Percentiles rank a stretch among this genome's conserved stretches.
phyloP scores from a whole-genome alignment of 2,888 invertebrate species.

The Atrina japonica region DNA sequence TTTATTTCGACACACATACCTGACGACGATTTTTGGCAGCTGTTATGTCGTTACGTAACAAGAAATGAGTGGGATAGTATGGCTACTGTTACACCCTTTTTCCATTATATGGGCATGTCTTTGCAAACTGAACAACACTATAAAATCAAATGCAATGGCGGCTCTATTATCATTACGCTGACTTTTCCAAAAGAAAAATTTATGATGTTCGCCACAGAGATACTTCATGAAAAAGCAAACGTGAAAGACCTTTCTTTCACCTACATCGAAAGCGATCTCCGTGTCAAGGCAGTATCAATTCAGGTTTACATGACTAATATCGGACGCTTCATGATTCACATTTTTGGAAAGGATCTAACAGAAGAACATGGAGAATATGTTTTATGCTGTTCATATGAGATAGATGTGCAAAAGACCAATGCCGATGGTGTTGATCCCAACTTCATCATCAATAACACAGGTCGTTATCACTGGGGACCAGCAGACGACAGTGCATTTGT shows the following conservation, averaged over 20 bases:
- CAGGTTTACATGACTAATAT: conserved; percentile 4
- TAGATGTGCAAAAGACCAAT: background rate
- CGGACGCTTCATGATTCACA: conserved; percentile 2
- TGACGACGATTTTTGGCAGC: conserved; percentile 34
- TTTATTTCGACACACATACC: conserved; percentile 29
- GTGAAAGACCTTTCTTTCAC: conserved; percentile 3
- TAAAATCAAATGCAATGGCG: conserved; percentile 13
- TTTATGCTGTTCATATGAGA: conserved; percentile 15
- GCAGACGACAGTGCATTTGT: conserved; percentile 31
- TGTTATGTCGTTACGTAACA: conserved; percentile 26
- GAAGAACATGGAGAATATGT: conserved; percentile 1
- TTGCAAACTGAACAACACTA: conserved; percentile 5
- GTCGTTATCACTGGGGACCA: conserved; percentile 42
- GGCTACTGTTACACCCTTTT: conserved; percentile 26
- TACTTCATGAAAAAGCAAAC: background rate
- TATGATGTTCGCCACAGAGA: conserved; percentile 17
- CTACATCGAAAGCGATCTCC: conserved; percentile 24
- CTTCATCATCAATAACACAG: background rate
- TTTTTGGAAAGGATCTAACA: conserved; percentile 12
- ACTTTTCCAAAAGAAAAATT: conserved; percentile 19
- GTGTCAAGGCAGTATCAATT: background rate
- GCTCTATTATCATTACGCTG: conserved; percentile 9
- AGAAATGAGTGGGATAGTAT: conserved; percentile 30
- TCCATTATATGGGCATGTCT: conserved; percentile 17
- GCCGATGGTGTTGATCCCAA: conserved; percentile 3